Percentiles rank a stretch among this genome's conserved stretches.
Conservation (phyloP, 37 sponge, comb jelly and placozoan species). For the Hormiphora californensis region DNA sequence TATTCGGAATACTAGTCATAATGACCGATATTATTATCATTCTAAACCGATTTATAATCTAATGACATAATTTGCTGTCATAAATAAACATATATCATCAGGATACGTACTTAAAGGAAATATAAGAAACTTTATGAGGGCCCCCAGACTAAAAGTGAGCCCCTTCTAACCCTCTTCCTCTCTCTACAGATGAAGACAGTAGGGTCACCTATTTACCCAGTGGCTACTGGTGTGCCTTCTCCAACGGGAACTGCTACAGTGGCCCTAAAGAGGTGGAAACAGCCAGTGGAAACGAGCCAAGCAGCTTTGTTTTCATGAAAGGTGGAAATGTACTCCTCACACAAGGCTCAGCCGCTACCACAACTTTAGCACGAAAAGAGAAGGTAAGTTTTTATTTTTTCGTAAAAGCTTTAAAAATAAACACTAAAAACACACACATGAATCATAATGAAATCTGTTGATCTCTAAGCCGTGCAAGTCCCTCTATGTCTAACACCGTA, state of each 20-base stretch:
- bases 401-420: no score
- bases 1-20: no score
- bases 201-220: neutral
- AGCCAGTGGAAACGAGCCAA: neutral
- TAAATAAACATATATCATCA: no score
- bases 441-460: no score
- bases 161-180: no score
- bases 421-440: no score
- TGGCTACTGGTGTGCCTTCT: conserved; percentile 15
- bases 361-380: neutral
- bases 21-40: no score
- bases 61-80: no score
- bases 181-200: neutral
- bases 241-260: conserved; percentile 11
- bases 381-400: conserved; percentile 23
- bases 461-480: no score
- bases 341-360: conserved; percentile 10
- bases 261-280: neutral
- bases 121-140: neutral
- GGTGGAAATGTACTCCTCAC: conserved; percentile 7
- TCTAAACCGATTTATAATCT: no score
- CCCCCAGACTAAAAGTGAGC: no score
- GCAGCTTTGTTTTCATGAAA: neutral
- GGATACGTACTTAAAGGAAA: neutral
- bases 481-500: no score